Conservation (phyloP, 2,797 vertebrate species). For the Neosilurus mollespiculum region DNA sequence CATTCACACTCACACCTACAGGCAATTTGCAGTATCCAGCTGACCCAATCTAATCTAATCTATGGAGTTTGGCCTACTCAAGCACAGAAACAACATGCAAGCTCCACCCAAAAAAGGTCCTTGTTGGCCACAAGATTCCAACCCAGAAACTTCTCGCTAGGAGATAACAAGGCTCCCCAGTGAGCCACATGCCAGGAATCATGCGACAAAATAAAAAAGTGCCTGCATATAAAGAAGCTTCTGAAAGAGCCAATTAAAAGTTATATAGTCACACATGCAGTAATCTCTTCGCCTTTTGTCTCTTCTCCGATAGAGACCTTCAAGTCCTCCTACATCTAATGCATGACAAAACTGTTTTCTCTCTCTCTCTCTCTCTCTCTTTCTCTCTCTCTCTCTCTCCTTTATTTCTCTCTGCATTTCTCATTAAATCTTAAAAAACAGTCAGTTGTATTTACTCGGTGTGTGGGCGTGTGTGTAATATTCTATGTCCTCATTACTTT, state of each 20-base stretch:
- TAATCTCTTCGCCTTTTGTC: neutral
- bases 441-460: neutral
- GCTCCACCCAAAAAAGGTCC: too few species aligned
- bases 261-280: neutral
- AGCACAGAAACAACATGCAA: too few species aligned
- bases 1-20: too few species aligned
- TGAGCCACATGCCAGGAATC: neutral
- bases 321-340: conserved; percentile 11
- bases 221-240: neutral
- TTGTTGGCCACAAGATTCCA: too few species aligned
- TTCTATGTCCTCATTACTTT: neutral
- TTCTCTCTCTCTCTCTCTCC: neutral
- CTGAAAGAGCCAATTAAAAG: neutral
- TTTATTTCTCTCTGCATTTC: neutral
- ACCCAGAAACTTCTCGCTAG: too few species aligned
- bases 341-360: neutral
- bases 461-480: neutral
- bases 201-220: neutral
- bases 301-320: neutral
- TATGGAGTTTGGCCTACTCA: too few species aligned
- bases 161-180: too few species aligned
- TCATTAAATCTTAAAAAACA: neutral
- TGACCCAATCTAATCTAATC: too few species aligned
- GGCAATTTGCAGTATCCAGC: too few species aligned
- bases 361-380: neutral